Conservation (phyloP, 1,140 invertebrate species). For the Hydropsyche tenuis region DNA sequence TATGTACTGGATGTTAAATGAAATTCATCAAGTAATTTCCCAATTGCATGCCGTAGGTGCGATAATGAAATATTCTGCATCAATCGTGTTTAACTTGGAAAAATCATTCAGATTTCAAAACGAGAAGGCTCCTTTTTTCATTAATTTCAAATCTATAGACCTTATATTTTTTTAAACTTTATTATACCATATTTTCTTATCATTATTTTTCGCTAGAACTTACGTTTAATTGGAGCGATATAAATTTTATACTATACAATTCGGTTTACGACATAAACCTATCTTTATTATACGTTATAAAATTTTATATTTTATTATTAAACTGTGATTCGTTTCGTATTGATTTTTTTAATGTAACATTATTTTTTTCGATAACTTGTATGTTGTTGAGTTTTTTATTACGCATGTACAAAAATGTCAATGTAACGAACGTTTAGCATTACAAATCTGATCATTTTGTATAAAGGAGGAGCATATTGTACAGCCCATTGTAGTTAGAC, state of each 20-base stretch:
- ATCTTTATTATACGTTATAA: constrained; percentile 19
- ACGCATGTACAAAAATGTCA: no score
- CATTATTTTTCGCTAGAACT: no score
- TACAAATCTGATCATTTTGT: not conserved
- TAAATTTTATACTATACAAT: constrained; percentile 12
- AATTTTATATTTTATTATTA: constrained; percentile 18
- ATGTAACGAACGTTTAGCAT: not conserved
- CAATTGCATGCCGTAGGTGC: constrained; percentile 35
- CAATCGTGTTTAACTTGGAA: not conserved
- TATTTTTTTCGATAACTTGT: not conserved
- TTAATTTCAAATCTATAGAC: no score
- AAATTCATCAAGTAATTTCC: constrained; percentile 29
- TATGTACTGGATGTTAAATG: constrained; percentile 49
- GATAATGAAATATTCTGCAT: not conserved
- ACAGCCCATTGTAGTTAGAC: constrained; percentile 36
- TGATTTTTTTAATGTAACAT: constrained; percentile 1
- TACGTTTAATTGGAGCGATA: constrained; percentile 4
- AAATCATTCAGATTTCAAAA: no score
- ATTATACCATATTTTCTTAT: no score
- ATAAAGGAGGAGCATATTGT: constrained; percentile 7
- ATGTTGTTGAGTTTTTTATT: not conserved
- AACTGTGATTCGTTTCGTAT: constrained; percentile 22
- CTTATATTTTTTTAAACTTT: no score
- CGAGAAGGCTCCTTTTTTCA: no score
- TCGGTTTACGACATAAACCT: constrained; percentile 5